These are phyloP conservation scores for Oryctes rhinoceros DNA, from an alignment of 1,140 invertebrate genomes.

Conservation along the genomic window DNA sequence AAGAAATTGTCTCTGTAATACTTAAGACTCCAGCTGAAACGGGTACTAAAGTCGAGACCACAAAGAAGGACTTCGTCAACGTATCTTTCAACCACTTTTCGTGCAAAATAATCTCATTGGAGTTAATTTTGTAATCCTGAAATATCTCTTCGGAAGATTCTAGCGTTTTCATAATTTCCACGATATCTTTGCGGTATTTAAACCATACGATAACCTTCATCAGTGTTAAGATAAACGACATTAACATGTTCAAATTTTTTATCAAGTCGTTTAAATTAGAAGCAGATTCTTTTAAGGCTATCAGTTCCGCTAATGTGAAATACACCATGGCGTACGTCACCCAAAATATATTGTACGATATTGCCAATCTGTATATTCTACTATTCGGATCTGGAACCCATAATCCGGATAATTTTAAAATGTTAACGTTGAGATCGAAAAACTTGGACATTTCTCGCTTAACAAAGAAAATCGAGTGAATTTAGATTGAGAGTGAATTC, in stretches of 20 bases:
- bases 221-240: constrained; percentile 43
- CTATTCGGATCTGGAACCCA: constrained; percentile 15
- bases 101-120: constrained; percentile 18
- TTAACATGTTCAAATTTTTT: constrained; percentile 44
- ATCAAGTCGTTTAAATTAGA: constrained; percentile 42
- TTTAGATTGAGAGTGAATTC: too few species aligned
- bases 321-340: constrained; percentile 43
- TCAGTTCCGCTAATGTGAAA: constrained; percentile 44
- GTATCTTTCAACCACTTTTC: constrained; percentile 39
- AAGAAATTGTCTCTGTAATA: background rate
- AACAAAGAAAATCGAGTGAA: too few species aligned
- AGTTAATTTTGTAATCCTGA: background rate
- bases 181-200: constrained; percentile 22
- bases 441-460: constrained; percentile 27
- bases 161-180: constrained; percentile 34
- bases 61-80: constrained; percentile 41
- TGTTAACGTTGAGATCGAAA: constrained; percentile 43
- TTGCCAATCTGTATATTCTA: background rate
- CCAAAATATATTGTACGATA: constrained; percentile 32
- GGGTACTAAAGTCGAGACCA: constrained; percentile 38
- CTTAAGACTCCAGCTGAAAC: constrained; percentile 42
- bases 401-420: constrained; percentile 42
- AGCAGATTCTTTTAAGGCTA: constrained; percentile 39
- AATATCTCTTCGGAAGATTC: background rate
- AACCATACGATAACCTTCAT: constrained; percentile 42